Conservation (phyloP, 2,797 vertebrate species). For the Enteromius trimaculatus region DNA sequence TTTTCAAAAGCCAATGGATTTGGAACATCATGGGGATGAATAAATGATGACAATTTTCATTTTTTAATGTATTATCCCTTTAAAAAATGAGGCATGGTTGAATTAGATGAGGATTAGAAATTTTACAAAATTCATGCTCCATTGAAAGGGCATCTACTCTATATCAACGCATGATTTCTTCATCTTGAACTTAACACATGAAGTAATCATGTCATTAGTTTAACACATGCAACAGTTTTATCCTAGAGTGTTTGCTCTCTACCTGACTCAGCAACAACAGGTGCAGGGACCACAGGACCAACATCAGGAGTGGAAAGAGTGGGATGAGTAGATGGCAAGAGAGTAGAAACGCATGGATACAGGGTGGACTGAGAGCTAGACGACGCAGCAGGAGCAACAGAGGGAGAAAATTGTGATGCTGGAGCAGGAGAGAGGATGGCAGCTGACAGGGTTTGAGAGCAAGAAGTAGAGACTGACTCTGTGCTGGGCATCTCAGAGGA, state of each 20-base stretch:
- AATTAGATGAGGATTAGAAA: constrained; percentile 26
- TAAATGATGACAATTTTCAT: background rate
- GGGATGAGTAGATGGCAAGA: constrained; percentile 32
- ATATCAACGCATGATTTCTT: background rate
- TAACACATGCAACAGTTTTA: constrained; percentile 15
- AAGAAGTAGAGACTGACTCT: background rate
- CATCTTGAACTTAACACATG: constrained; percentile 31
- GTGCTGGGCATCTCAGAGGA: background rate
- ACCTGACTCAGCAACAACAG: constrained; percentile 61
- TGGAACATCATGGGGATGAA: background rate
- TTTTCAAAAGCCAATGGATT: background rate
- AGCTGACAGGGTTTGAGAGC: constrained; percentile 15
- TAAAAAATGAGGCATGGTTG: background rate
- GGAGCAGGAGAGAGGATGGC: background rate
- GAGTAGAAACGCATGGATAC: constrained; percentile 27
- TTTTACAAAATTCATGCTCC: constrained; percentile 41
- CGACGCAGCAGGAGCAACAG: background rate
- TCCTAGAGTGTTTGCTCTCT: constrained; percentile 43
- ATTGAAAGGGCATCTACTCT: background rate
- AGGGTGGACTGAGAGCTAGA: constrained; percentile 19
- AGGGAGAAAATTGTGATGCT: constrained; percentile 14
- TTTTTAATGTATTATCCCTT: background rate
- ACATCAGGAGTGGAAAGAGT: constrained; percentile 45
- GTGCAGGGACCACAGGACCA: constrained; percentile 42
- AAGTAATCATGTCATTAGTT: constrained; percentile 12